Percentiles rank a stretch among this genome's conserved stretches.
These are phyloP conservation scores for Stenotaenia linearis DNA, from an alignment of 2,888 invertebrate genomes.

Conservation along the genomic window DNA sequence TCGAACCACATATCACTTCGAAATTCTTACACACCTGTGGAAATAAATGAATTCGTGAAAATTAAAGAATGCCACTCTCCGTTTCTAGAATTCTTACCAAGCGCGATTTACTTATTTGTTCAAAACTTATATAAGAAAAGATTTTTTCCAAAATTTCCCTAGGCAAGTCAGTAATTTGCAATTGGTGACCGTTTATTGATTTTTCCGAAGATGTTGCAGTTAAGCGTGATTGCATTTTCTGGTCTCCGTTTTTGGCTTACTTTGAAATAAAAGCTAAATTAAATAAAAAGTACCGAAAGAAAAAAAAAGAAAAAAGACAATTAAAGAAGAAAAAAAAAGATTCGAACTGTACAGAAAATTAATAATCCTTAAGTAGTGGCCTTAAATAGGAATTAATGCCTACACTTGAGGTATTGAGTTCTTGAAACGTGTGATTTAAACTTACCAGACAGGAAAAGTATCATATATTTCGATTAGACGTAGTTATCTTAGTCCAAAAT, in stretches of 20 bases:
- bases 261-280: neutral
- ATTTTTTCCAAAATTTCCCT: slow-evolving; percentile 74
- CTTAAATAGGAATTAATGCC: too few relatives aligned
- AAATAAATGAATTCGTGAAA: slow-evolving; percentile 11
- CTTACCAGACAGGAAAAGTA: too few relatives aligned
- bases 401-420: too few relatives aligned
- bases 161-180: slow-evolving; percentile 60
- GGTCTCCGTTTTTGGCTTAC: neutral
- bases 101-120: slow-evolving; percentile 69
- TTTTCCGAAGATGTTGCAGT: neutral
- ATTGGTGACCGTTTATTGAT: neutral
- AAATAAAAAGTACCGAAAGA: neutral
- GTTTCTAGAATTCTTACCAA: slow-evolving; percentile 66
- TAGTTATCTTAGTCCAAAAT: neutral
- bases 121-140: slow-evolving; percentile 66
- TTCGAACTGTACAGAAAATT: too few relatives aligned
- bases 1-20: slow-evolving; percentile 69
- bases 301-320: neutral
- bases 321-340: too few relatives aligned
- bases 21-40: slow-evolving; percentile 72
- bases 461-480: too few relatives aligned
- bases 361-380: too few relatives aligned
- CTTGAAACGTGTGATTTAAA: too few relatives aligned
- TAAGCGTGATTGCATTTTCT: neutral
- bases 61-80: too few relatives aligned